Evolutionary conservation across 92 coral and sea anemone genomes (phyloP), one percentile per base, ranked within the genome.

Genomic region (Parazoanthus swiftii): DNA sequence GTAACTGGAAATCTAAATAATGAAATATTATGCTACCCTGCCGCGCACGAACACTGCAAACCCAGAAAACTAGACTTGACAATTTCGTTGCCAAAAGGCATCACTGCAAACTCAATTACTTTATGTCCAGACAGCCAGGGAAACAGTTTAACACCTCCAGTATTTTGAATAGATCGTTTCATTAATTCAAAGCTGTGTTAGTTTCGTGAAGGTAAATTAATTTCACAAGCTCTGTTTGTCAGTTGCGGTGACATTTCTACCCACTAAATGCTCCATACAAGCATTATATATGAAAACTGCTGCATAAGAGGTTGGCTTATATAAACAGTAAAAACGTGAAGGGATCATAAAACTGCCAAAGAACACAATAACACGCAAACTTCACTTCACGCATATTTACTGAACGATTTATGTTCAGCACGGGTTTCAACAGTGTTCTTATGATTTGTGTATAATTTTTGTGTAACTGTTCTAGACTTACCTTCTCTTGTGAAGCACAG

Each of bases 401-500:
- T n/a, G 54, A 67, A 68, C 37, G 86, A 82, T 63, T 68, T 82
- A 1, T 39, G 18, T 14, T 18, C 86, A 26, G 23, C 43, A 21
- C 39, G 42, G 42, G n/a, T 29, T 84, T 72, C 25, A 26, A 35
- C 20, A 63, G n/a, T 63, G 70, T 63, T 7, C 26, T 20, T 63
- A 3, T 84, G 21, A 44, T 11, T 36, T 21, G 74, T 37, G 26
- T 68, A 59, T 35, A 81, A 75, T 82, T 81, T 46, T 88, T 51
- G 39, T 59, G 39, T 20, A 56, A 79, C 85, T 71, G 71, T 66
- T 81, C 80, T 18, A 58, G 39, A 7, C 88, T 89, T 79, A 88
- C 91, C 93, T 88, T 75, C 85, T 85, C 81, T 73, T 75, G 85
- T 25, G 89, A 75, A 8, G 58, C 74, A 71, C n/a, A 79, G 77